phyloP scores from a whole-genome alignment of 2,113 vertebrate genomes.

The Sialia sialis region DNA sequence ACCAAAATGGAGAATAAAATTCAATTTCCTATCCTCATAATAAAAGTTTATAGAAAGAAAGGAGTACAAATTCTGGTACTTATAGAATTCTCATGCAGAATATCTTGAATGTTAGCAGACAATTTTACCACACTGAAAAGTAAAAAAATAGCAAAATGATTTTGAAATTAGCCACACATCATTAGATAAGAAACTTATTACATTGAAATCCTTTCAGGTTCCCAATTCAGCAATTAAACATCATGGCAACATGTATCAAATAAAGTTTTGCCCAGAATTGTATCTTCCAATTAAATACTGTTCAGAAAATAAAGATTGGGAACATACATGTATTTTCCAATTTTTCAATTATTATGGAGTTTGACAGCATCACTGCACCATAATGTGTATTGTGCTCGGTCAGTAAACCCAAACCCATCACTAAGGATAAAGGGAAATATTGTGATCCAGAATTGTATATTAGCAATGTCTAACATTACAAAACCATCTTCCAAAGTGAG shows the following conservation, averaged over 20 bases:
- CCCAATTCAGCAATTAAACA: not conserved
- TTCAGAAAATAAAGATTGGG: not conserved
- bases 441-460: not conserved
- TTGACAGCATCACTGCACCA: not conserved
- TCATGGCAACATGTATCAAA: not conserved
- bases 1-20: accelerated
- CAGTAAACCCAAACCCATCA: not conserved
- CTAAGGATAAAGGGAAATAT: not conserved
- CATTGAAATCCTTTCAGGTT: not conserved
- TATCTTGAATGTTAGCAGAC: not conserved
- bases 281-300: not conserved
- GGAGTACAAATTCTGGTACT: not conserved
- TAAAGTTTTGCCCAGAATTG: not conserved
- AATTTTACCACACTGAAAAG: not conserved
- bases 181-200: not conserved
- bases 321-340: not conserved
- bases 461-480: not conserved
- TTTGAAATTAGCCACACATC: not conserved
- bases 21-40: not conserved
- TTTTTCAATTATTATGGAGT: not conserved
- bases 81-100: not conserved
- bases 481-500: not conserved
- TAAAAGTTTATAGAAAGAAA: not conserved
- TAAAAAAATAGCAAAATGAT: not conserved
- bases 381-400: not conserved